Conservation (phyloP, 1,140 invertebrate species). For the Diabrotica undecimpunctata region DNA sequence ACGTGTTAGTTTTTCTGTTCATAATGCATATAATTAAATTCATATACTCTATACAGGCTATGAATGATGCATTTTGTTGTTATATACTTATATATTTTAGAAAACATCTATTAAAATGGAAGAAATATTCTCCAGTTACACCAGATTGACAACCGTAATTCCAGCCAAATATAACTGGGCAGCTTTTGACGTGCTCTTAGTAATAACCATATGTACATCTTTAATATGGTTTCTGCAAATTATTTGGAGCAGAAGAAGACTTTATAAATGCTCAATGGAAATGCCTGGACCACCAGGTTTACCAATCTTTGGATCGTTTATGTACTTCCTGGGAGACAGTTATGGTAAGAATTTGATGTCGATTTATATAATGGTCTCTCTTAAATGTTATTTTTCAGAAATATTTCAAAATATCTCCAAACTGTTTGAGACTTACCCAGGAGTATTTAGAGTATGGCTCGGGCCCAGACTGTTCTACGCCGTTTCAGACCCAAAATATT, state of each 20-base stretch:
- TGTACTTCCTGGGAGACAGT: slow-evolving; percentile 48
- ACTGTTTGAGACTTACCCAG: slow-evolving; percentile 24
- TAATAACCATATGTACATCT: slow-evolving; percentile 3
- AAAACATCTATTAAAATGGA: slow-evolving; percentile 5
- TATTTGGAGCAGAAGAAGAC: slow-evolving; percentile 26
- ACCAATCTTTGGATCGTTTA: slow-evolving; percentile 57
- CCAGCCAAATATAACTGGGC: slow-evolving; percentile 1
- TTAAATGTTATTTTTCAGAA: slow-evolving; percentile 21
- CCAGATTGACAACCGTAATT: neutral
- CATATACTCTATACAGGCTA: too few relatives aligned
- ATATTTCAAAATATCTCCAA: slow-evolving; percentile 21
- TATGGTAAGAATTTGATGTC: neutral
- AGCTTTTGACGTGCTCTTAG: slow-evolving; percentile 7
- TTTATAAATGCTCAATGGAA: slow-evolving; percentile 41
- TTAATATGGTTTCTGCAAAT: slow-evolving; percentile 22
- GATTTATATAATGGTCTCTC: slow-evolving; percentile 19
- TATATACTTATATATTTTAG: too few relatives aligned
- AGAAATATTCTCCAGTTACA: slow-evolving; percentile 4
- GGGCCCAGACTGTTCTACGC: slow-evolving; percentile 44
- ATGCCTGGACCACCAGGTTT: slow-evolving; percentile 52
- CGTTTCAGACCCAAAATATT: slow-evolving; percentile 48
- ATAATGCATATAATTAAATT: too few relatives aligned
- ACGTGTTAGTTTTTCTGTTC: too few relatives aligned
- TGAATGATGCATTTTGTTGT: too few relatives aligned
- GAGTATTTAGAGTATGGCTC: slow-evolving; percentile 39